Evolutionary conservation across 2,888 invertebrate species (phyloP), one percentile per base, ranked within the genome.

Genomic region (Ichneumon xanthorius): DNA sequence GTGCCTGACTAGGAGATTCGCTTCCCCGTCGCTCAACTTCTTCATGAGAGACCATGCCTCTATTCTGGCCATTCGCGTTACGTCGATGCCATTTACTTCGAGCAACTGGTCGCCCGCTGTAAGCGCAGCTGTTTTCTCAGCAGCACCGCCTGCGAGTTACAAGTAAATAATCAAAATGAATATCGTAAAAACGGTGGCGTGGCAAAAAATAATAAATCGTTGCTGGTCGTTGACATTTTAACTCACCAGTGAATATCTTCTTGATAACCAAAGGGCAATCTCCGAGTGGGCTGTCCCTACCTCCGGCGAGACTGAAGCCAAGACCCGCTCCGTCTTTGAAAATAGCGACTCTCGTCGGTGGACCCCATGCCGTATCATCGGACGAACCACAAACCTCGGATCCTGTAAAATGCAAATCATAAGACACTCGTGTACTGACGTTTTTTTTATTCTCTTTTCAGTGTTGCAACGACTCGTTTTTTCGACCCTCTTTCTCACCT

Each of bases 21-120:
- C 97, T 92, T 96, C 96, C 80, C 99, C 99, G 92, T 97, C 96
- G 77, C 98, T 97, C 88, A 99, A 94, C 91, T 97, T 97, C 94
- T 99, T 99, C 95, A 99, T 97, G 85, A 97, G 96, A 89, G 97
- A 97, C 99, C 99, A 99, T 77, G 98, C 98, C 94, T 98, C 98
- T 89, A 98, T 98, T 91, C 99, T 96, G n/a, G 98, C 97, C 96
- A 98, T 97, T 85, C 96, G 96, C 87, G 96, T 96, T 92, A 98
- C 97, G 89, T 97, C 96, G 87, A 96, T 96, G 76, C 97, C 97
- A 90, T 98, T 98, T 76, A 98, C 97, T 88, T 96, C 96, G 50
- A 98, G 94, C 88, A 99, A 96, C 94, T 98, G 97, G 93, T 99
- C 98, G 77, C 98, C 98, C 88, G 97, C 97, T 92, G 96, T 95